Conservation (phyloP, 2,888 invertebrate genomes). For the Leistus spinibarbis region DNA sequence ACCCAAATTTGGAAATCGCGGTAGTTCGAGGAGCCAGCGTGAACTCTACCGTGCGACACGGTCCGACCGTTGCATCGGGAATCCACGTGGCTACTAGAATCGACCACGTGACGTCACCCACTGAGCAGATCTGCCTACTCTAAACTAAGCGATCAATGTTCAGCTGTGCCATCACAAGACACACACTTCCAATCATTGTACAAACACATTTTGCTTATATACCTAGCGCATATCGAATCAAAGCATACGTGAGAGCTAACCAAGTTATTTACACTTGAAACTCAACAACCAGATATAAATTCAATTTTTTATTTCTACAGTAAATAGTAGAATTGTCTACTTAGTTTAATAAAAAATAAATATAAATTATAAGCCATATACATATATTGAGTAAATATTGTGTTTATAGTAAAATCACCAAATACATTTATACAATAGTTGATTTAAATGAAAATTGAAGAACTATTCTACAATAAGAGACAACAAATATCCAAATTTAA, state of each 20-base stretch:
- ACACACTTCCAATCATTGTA: constrained; percentile 60
- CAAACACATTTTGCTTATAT: neutral
- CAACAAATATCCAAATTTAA: no score
- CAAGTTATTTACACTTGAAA: neutral
- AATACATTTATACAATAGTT: no score
- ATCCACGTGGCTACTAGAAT: constrained; percentile 64
- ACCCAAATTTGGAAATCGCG: constrained; percentile 69
- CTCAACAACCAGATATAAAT: neutral
- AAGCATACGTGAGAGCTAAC: neutral
- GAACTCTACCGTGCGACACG: constrained; percentile 58
- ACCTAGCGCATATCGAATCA: neutral
- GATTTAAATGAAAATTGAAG: no score
- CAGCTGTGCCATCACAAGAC: constrained; percentile 67
- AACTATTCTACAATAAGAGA: no score
- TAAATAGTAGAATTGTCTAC: neutral
- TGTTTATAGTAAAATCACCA: no score
- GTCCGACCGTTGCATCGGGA: constrained; percentile 60
- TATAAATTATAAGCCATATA: no score
- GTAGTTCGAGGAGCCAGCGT: constrained; percentile 65
- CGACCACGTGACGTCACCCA: constrained; percentile 68
- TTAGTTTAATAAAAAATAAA: neutral
- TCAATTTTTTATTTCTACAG: neutral
- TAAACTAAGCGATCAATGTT: constrained; percentile 64
- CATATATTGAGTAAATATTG: no score
- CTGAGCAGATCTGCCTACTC: constrained; percentile 68